Evolutionary conservation across 2,888 invertebrate species (phyloP).

Genomic region (Tanytarsus gracilentus): DNA sequence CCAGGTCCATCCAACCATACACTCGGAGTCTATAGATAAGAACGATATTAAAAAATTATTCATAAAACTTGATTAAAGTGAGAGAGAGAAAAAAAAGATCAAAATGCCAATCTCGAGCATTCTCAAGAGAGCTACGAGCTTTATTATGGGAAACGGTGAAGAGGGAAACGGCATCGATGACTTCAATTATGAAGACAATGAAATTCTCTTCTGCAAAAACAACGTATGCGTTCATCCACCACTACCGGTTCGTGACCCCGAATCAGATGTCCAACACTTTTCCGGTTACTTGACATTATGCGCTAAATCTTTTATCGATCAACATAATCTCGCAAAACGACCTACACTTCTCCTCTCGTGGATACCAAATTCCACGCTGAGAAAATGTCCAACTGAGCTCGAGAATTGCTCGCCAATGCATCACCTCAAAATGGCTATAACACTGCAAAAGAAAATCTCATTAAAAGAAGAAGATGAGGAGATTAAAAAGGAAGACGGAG

Average conservation of each 20-base stretch:
- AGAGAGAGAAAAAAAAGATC: background rate
- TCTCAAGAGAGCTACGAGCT: slow-evolving; percentile 67
- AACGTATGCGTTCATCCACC: slow-evolving; percentile 97
- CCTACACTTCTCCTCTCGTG: slow-evolving; percentile 83
- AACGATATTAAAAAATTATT: background rate
- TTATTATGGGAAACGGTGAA: slow-evolving; percentile 62
- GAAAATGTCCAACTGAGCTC: slow-evolving; percentile 70
- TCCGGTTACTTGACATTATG: slow-evolving; percentile 87
- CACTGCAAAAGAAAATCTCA: background rate
- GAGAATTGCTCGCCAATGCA: slow-evolving; percentile 46
- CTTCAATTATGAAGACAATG: slow-evolving; percentile 67
- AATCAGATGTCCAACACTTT: slow-evolving; percentile 77
- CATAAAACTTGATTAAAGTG: background rate
- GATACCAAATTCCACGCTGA: slow-evolving; percentile 86
- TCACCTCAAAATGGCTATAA: slow-evolving; percentile 30
- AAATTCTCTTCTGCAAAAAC: slow-evolving; percentile 84
- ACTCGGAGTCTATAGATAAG: background rate
- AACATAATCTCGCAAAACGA: slow-evolving; percentile 64
- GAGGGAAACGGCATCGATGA: slow-evolving; percentile 52
- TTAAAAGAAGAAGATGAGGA: slow-evolving; percentile 14
- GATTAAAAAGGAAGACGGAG: background rate
- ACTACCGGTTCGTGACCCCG: slow-evolving; percentile 62
- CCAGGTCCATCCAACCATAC: no score
- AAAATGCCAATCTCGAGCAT: slow-evolving; percentile 68
- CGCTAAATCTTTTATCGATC: slow-evolving; percentile 68